Evolutionary conservation across 2,113 vertebrate species (phyloP), one percentile per base, ranked within the genome.

Genomic region (Lamprologus callipterus): DNA sequence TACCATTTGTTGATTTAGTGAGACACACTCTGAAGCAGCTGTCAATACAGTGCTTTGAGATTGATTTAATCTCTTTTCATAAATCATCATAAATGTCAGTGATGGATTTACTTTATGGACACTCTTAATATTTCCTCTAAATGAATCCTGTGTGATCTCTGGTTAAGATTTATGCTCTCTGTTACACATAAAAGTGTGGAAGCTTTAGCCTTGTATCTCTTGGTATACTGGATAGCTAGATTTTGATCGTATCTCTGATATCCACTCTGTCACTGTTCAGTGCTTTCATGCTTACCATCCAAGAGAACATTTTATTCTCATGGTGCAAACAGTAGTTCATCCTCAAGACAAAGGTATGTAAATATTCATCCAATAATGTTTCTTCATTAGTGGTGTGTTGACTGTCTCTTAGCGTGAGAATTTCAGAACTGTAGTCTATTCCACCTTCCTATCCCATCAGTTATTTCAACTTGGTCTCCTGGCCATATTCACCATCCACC

Each of bases 401-500:
- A 73, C 12, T 9, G 37, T 86, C 53, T 63, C 35, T 16, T 73
- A 31, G 73, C n/a, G 80, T 60, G 54, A 79, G 54, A 31, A 51
- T 23, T 92, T 85, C 81, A 51, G 33, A 88, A 82, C 85, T 80
- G 53, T 31, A 68, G 85, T 90, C 80, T 89, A 90, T 93, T 92
- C 92, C 84, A 90, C 60, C 19, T 37, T 37, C 60, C 19, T 65
- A 12, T 37, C 19, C 11, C 1, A 88, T 83, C 51, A 84, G 70
- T 86, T 26, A 53, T 89, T 91, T 89, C 54, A 83, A 89, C 88
- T 87, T 73, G 12, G 55, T 79, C 85, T 87, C 63, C 21, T 45
- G 81, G 82, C 84, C 84, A 91, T 81, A 93, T 92, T 95, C 89
- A 90, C 87, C 85, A 75, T 91, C 90, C 81, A 60, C 58, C 81